Evolutionary conservation across 2,888 invertebrate genomes (phyloP), one percentile per base, ranked within the genome.

Genomic region (Athripsodes cinereus): DNA sequence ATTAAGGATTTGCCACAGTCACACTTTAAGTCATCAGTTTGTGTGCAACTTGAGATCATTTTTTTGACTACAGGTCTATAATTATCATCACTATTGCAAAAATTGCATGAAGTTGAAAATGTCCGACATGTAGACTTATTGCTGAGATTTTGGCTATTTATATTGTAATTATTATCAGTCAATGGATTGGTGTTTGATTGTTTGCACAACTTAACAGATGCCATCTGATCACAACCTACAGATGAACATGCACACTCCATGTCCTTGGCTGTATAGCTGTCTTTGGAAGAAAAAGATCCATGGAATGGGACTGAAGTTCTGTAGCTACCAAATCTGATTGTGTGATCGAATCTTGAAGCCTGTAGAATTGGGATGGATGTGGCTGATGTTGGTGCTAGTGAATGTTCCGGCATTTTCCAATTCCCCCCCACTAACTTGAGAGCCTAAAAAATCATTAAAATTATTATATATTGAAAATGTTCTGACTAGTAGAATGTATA

Each of bases 321-420:
- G 63, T 78, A 72, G 44, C 49, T 55, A 11, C 58, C 57, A 35
- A 63, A 61, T n/a, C 63, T 31, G 22, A 59, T 57, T 13, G 55
- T 48, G 13, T 78, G 69, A 57, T 78, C 79, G 60, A 79, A 79
- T 57, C 77, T 70, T 0, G 78, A 69, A 31, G 79, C 79, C 67
- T 79, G 79, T 35, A 79, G 59, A 2, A 79, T 79, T 0, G 79
- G 78, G 64, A 79, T 79, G 0, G 78, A 79, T 0, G 79, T 78
- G 8, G 72, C 73, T 0, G 73, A 35, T 0, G 79, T 78, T 6
- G 72, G 73, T 0, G 73, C 35, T 52, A 57, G 56, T 11, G 47
- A 53, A n/a, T n/a, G n/a, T 18, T 54, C 57, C 5, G 50, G 48
- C 3, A 40, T 6, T 20, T 50, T 51, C 20, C 19, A n/a, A 35